Conservation (phyloP, 1,140 invertebrate genomes). For the Tetramorium alpestre region DNA sequence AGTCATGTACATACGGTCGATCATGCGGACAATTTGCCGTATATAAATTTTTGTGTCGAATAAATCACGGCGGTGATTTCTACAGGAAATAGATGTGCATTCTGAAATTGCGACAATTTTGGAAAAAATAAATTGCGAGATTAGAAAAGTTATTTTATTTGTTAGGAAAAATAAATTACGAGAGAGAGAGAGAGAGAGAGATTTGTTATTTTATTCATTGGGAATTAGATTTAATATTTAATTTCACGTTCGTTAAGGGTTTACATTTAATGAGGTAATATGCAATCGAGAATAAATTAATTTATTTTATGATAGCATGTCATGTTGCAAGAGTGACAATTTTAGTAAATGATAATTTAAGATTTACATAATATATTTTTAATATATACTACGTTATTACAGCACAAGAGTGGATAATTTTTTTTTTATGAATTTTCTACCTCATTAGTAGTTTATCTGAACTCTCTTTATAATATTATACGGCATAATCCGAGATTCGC, state of each 20-base stretch:
- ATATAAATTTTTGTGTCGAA: conserved; percentile 13
- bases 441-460: background rate
- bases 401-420: background rate
- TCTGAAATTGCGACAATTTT: background rate
- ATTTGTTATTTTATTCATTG: background rate
- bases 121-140: background rate
- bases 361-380: background rate
- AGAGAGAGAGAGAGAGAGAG: background rate
- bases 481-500: background rate
- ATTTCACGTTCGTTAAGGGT: background rate
- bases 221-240: background rate
- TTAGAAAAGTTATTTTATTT: background rate
- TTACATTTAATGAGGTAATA: background rate
- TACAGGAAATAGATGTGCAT: background rate
- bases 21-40: conserved; percentile 2
- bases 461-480: conserved; percentile 10
- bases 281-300: background rate
- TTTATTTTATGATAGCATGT: background rate
- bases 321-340: background rate
- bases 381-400: background rate
- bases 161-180: background rate
- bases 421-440: background rate
- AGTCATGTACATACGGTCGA: conserved; percentile 11
- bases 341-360: background rate
- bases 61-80: conserved; percentile 16